These are phyloP conservation scores for Zele albiditarsus DNA, from an alignment of 2,888 invertebrate species.

Conservation along the genomic window DNA sequence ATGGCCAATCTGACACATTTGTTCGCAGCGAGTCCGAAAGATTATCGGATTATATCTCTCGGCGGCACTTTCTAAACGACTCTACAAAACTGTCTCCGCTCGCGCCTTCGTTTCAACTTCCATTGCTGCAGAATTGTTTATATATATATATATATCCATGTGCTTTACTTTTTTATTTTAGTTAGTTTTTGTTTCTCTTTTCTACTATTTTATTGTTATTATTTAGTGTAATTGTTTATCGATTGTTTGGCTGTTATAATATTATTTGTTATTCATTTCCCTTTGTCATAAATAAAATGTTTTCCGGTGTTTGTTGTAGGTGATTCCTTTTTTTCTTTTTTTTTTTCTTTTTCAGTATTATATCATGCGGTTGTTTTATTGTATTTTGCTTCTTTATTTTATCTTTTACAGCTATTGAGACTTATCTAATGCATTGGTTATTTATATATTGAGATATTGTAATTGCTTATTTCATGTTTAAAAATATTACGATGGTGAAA, in stretches of 20 bases:
- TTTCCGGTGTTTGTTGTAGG: too few relatives aligned
- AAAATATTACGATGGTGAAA: too few relatives aligned
- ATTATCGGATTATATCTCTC: slow-evolving; percentile 56
- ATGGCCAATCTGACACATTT: slow-evolving; percentile 53
- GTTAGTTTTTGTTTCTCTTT: neutral
- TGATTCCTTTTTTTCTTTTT: too few relatives aligned
- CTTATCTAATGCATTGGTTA: too few relatives aligned
- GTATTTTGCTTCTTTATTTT: too few relatives aligned
- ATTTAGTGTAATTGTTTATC: neutral
- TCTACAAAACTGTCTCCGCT: slow-evolving; percentile 37
- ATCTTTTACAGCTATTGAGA: too few relatives aligned
- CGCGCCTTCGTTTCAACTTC: neutral
- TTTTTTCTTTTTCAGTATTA: too few relatives aligned
- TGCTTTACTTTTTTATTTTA: neutral
- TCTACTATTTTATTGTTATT: neutral
- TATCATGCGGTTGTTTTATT: too few relatives aligned
- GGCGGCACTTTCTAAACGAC: slow-evolving; percentile 54
- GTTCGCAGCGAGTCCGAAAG: slow-evolving; percentile 48
- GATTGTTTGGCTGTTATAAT: neutral
- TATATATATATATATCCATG: neutral
- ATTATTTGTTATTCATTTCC: too few relatives aligned
- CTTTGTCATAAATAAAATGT: too few relatives aligned
- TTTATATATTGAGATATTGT: too few relatives aligned
- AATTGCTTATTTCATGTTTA: too few relatives aligned
- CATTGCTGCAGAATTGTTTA: neutral